Evolutionary conservation across 2,888 invertebrate genomes (phyloP).

Genomic region (Drosophila monieri): DNA sequence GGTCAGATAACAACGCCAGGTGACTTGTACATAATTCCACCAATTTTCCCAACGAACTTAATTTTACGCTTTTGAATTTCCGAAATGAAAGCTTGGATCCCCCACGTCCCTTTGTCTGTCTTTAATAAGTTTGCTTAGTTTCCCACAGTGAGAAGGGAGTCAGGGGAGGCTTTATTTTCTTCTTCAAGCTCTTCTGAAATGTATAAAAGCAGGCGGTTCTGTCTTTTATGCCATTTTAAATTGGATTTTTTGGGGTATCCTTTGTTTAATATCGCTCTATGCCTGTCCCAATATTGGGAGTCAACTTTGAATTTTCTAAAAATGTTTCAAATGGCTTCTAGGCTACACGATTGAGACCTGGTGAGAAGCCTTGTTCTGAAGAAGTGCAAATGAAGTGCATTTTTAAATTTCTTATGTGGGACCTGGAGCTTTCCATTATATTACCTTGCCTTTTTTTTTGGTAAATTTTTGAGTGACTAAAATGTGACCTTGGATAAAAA

Average conservation of each 20-base stretch:
- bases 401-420: too few species aligned
- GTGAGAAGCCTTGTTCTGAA: too few species aligned
- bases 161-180: slow-evolving; percentile 24
- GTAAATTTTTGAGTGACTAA: too few species aligned
- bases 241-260: slow-evolving; percentile 17
- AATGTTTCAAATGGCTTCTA: too few species aligned
- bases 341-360: too few species aligned
- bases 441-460: too few species aligned
- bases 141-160: slow-evolving; percentile 35
- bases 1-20: slow-evolving; percentile 50
- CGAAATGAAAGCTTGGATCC: slow-evolving; percentile 41
- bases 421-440: too few species aligned
- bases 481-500: too few species aligned
- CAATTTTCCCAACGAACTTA: slow-evolving; percentile 57
- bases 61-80: slow-evolving; percentile 73
- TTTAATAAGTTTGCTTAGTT: slow-evolving; percentile 44
- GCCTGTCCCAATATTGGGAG: neutral
- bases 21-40: slow-evolving; percentile 56
- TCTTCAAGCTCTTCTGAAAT: slow-evolving; percentile 13
- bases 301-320: too few species aligned
- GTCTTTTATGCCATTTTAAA: slow-evolving; percentile 36
- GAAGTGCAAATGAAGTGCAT: too few species aligned
- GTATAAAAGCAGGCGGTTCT: slow-evolving; percentile 8
- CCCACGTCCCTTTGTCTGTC: slow-evolving; percentile 29
- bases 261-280: slow-evolving; percentile 30